Percentiles rank a stretch among this genome's conserved stretches.
These are phyloP conservation scores for Parascotia fuliginaria DNA, from an alignment of 2,888 invertebrate species.

Conservation along the genomic window DNA sequence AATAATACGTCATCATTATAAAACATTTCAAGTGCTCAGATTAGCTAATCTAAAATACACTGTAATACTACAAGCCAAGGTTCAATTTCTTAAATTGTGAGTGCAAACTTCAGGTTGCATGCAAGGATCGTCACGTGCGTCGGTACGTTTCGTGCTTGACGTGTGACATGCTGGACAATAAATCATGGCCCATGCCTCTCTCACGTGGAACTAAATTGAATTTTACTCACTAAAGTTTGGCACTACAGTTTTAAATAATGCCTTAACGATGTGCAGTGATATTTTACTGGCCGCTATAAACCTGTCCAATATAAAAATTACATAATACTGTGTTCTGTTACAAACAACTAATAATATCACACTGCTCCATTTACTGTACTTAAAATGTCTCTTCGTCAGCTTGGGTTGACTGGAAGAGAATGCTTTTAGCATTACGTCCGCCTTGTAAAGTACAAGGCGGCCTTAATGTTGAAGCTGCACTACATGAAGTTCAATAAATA, in stretches of 20 bases:
- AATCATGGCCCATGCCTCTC: conserved; percentile 27
- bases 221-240: conserved; percentile 28
- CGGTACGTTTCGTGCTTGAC: conserved; percentile 31
- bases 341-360: too few relatives aligned
- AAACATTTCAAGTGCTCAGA: background rate
- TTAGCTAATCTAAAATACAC: background rate
- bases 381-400: too few relatives aligned
- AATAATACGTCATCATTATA: background rate
- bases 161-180: conserved; percentile 25
- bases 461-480: too few relatives aligned
- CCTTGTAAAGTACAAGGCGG: too few relatives aligned
- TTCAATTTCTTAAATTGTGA: background rate
- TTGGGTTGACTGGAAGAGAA: too few relatives aligned
- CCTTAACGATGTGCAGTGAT: background rate
- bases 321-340: background rate
- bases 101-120: conserved; percentile 7
- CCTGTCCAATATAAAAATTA: background rate
- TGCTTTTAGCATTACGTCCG: too few relatives aligned
- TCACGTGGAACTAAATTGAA: conserved; percentile 38
- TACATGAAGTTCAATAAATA: too few relatives aligned
- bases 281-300: background rate
- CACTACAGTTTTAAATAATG: conserved; percentile 13
- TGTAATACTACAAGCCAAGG: rapidly evolving
- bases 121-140: conserved; percentile 29
- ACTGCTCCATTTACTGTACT: too few relatives aligned